phyloP scores from a whole-genome alignment of 1,140 invertebrate genomes.

The Cherax destructor region DNA sequence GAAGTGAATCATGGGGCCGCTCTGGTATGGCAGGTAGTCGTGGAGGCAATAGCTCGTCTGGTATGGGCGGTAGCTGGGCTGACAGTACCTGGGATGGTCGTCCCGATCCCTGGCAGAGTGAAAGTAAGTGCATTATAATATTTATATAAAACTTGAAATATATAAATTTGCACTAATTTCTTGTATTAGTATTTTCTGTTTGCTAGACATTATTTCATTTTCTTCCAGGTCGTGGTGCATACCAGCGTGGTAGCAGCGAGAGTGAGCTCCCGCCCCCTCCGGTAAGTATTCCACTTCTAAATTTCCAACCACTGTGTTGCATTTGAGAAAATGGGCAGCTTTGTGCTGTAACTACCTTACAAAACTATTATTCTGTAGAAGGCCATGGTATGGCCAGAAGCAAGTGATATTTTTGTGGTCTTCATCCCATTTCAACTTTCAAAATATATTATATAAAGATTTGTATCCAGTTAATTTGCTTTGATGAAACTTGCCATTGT shows the following conservation, averaged over 20 bases:
- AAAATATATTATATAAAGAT: not conserved
- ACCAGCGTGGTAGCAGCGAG: conserved; percentile 56
- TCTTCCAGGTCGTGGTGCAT: conserved; percentile 38
- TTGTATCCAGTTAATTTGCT: not conserved
- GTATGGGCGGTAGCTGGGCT: conserved; percentile 71
- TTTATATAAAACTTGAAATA: not conserved
- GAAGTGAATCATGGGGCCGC: conserved; percentile 40
- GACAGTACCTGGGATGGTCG: conserved; percentile 54
- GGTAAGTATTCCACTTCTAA: conserved; percentile 52
- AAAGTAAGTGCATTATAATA: conserved; percentile 38
- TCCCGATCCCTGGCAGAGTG: conserved; percentile 63
- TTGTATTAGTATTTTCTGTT: not conserved
- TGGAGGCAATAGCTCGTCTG: conserved; percentile 30
- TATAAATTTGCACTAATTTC: not conserved
- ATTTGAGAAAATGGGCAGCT: not conserved
- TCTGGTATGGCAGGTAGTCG: conserved; percentile 40
- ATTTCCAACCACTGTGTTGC: not conserved
- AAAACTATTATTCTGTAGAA: not conserved
- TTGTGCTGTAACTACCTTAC: too few relatives aligned
- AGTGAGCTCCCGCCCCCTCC: conserved; percentile 62
- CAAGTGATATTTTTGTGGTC: not conserved
- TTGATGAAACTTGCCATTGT: conserved; percentile 49
- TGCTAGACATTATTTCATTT: not conserved
- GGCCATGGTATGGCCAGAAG: not conserved
- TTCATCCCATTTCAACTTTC: conserved; percentile 35